Base-by-base conservation (phyloP, 2,888 invertebrate species). In the Rhamphomyia laevipes region DNA sequence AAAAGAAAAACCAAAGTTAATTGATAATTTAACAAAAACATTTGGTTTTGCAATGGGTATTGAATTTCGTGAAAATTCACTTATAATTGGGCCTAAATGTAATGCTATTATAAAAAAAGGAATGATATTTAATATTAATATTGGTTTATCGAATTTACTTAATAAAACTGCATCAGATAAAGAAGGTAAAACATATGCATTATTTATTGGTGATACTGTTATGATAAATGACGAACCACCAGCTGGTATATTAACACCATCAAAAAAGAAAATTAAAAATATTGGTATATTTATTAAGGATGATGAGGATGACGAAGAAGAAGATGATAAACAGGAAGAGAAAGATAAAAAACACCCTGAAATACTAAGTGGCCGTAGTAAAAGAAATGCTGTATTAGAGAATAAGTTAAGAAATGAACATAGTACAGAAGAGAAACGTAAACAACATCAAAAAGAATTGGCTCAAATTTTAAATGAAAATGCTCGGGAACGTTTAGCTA, bases 1-100 rank as follows among this genome's bases (percentile, higher is more conserved):
- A 64, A 85, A 87, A 59, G 86, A 92, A 58, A 87, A 89, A 62
- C 85, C 94, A 1, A 77, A 80, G 51, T 75, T 97, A 57, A 74
- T 87, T 1, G 91, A 94, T 49, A 91, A 88, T 66, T 74, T 99
- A 48, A 94, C 94, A 0, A 97, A 95, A 69, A 90, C 84, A 58
- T 89, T 95, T 73, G 97, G 96, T 74, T 99, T 99, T 73, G 93
- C 84, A 1, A 97, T 91, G 84, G 99, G 99, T 9, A 90, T 99
- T 59, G 97, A 99, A 67, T 99, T 99, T 67, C 82, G 96, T 49
- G 99, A 99, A 69, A 89, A 89, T 58, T 88, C 92, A 0, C 76
- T 97, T 49, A 77, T 94, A 1, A 89, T 99, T 62, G 89, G 89
- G 0, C 87, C 91, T 1, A 99, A 96, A 75, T 88, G 87, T 13